phyloP scores from a whole-genome alignment of 2,797 vertebrate species.

The Microchirus variegatus region DNA sequence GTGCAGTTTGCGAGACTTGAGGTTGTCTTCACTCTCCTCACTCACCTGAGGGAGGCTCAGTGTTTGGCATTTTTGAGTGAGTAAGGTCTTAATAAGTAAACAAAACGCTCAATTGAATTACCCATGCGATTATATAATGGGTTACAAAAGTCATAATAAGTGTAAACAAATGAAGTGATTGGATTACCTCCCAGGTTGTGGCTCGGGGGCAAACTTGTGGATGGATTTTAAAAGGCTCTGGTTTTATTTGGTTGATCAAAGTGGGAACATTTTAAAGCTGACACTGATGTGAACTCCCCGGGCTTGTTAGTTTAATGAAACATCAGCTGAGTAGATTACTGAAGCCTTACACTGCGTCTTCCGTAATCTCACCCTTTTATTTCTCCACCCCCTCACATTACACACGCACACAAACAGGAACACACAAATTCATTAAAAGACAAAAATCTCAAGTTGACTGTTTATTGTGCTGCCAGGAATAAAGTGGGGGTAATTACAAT shows the following conservation, averaged over 20 bases:
- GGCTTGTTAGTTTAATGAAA: conserved; percentile 50
- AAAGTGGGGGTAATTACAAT: conserved; percentile 56
- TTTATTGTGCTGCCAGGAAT: conserved; percentile 40
- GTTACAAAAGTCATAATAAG: conserved; percentile 29
- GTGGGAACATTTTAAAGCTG: conserved; percentile 19
- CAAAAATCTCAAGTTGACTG: conserved; percentile 4
- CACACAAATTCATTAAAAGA: conserved; percentile 1
- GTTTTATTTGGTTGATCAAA: conserved; percentile 21
- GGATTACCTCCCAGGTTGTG: conserved; percentile 21
- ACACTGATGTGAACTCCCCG: conserved; percentile 30
- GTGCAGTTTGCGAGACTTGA: conserved; percentile 23
- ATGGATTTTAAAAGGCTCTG: conserved; percentile 9
- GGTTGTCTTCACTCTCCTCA: conserved; percentile 32
- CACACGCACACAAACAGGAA: conserved; percentile 2
- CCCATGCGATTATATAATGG: conserved; percentile 25
- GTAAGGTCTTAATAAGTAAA: conserved; percentile 47
- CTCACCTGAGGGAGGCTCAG: neutral
- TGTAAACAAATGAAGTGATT: conserved; percentile 31
- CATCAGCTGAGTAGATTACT: conserved; percentile 33
- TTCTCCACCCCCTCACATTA: neutral
- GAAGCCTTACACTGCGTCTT: conserved; percentile 16
- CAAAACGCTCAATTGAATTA: conserved; percentile 46
- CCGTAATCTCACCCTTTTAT: conserved; percentile 13
- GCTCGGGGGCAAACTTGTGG: conserved; percentile 1
- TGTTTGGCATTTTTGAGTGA: neutral